phyloP scores from a whole-genome alignment of 64 coral and sea anemone species.

The Montipora efflorescens region DNA sequence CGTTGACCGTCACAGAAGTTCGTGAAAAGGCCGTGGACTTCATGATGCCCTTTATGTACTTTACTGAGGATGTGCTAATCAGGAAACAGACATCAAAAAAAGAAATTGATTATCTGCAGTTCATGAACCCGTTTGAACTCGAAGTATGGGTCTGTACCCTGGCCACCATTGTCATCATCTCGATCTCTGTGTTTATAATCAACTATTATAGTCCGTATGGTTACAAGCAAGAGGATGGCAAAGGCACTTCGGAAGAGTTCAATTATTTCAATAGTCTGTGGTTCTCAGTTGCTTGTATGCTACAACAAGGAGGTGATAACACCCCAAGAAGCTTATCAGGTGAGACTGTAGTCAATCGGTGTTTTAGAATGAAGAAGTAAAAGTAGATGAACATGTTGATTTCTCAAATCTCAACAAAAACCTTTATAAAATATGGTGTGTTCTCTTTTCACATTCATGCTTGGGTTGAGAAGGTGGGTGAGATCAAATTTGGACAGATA shows the following conservation, averaged over 20 bases:
- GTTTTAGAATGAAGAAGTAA: no score
- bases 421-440: no score
- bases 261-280: slow-evolving; percentile 76
- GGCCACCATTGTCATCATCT: slow-evolving; percentile 35
- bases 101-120: slow-evolving; percentile 40
- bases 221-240: slow-evolving; percentile 55
- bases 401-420: no score
- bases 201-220: slow-evolving; percentile 71
- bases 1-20: slow-evolving; percentile 53
- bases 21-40: slow-evolving; percentile 70
- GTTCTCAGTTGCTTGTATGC: slow-evolving; percentile 84
- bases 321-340: slow-evolving; percentile 69
- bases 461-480: no score
- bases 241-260: slow-evolving; percentile 53
- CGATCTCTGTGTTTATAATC: slow-evolving; percentile 51
- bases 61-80: slow-evolving; percentile 69
- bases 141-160: slow-evolving; percentile 63
- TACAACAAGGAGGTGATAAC: slow-evolving; percentile 76
- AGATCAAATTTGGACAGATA: no score
- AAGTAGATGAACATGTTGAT: no score
- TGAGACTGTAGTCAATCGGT: background rate
- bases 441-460: no score
- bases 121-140: slow-evolving; percentile 68
- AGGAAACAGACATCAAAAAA: slow-evolving; percentile 14
- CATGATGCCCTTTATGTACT: slow-evolving; percentile 65